These are phyloP conservation scores for Pelodytes ibericus DNA, from an alignment of 2,797 vertebrate genomes.

Conservation along the genomic window DNA sequence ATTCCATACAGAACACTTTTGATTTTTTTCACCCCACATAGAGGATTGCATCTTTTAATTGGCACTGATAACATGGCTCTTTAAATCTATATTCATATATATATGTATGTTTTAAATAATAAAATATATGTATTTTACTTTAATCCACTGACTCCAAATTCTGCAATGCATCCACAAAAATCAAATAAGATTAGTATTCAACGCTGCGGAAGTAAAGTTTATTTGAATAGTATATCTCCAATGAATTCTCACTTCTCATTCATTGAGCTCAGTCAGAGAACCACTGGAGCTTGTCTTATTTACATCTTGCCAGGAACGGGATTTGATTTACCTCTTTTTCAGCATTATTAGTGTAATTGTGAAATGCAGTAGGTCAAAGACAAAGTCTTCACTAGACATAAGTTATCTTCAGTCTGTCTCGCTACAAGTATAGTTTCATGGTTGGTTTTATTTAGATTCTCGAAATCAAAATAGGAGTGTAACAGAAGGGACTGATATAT, in stretches of 20 bases:
- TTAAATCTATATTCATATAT: too few relatives aligned
- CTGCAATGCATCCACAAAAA: too few relatives aligned
- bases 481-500: neutral
- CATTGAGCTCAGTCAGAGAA: constrained; percentile 7
- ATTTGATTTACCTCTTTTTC: neutral
- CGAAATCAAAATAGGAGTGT: neutral
- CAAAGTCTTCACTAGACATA: neutral
- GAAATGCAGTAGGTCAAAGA: constrained; percentile 5
- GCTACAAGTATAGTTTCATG: neutral
- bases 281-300: constrained; percentile 27
- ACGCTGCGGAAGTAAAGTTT: neutral
- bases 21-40: too few relatives aligned
- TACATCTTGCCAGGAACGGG: constrained; percentile 6
- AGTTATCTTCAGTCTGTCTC: too few relatives aligned
- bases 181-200: too few relatives aligned
- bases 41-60: too few relatives aligned
- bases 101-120: too few relatives aligned
- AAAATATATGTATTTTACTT: too few relatives aligned
- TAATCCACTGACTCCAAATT: too few relatives aligned
- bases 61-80: too few relatives aligned
- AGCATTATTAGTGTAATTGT: constrained; percentile 1
- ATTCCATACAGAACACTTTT: too few relatives aligned
- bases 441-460: neutral
- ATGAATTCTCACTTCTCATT: neutral
- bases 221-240: neutral